These are phyloP conservation scores for Anguilla japonica DNA, from an alignment of 2,113 vertebrate genomes.

Conservation along the genomic window DNA sequence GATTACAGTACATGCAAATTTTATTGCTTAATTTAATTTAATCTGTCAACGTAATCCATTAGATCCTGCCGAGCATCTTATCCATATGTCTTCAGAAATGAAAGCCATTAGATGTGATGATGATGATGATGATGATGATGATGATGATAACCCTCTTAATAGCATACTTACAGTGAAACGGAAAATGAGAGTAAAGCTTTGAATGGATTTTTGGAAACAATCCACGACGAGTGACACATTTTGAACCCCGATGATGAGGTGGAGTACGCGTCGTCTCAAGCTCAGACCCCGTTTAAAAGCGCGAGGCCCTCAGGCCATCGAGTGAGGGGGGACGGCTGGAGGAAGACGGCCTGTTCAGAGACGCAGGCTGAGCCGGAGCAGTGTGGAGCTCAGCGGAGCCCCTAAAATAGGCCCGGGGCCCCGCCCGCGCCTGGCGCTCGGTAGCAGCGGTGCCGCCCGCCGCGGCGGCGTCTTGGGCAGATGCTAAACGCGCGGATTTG, in stretches of 20 bases:
- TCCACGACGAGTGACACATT: conserved; percentile 26
- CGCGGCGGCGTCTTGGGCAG: conserved; percentile 24
- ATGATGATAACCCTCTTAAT: conserved; percentile 56
- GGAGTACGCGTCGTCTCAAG: neutral
- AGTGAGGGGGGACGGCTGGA: too few species aligned
- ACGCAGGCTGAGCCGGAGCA: too few species aligned
- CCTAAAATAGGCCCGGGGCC: neutral
- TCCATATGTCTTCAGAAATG: conserved; percentile 41
- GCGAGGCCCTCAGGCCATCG: neutral
- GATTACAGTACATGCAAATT: neutral
- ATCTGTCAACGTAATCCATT: neutral
- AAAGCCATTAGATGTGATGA: conserved; percentile 63
- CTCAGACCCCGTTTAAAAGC: neutral
- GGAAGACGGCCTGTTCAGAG: too few species aligned
- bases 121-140: conserved; percentile 58
- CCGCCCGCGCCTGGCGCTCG: conserved; percentile 24
- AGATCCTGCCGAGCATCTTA: neutral
- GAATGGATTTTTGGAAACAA: conserved; percentile 52
- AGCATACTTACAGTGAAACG: conserved; percentile 49
- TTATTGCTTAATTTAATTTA: neutral
- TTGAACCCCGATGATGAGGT: neutral
- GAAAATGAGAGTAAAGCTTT: conserved; percentile 35
- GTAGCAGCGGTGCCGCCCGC: conserved; percentile 31
- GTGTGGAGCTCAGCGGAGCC: too few species aligned
- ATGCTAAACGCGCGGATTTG: conserved; percentile 36